A percentile compares a stretch with the other conserved stretches of the same genome.
Evolutionary conservation across 2,113 vertebrate genomes (phyloP).

Genomic region (Ciconia boyciana): DNA sequence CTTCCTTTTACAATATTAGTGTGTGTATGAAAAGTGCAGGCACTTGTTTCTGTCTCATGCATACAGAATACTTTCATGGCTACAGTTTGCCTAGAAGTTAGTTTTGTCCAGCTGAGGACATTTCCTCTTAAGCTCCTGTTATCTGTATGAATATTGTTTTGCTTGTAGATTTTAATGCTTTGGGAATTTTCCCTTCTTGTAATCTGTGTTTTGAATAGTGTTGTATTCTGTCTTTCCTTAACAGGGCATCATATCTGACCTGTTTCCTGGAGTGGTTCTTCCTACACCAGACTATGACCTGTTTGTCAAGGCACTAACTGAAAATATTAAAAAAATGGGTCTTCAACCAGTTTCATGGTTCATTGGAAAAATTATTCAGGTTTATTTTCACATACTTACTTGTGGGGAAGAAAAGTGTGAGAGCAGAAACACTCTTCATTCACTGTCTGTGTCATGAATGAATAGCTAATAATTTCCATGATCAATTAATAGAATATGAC

Average conservation of each 20-base stretch:
- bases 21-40: background rate
- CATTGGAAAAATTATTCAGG: slow-evolving; percentile 93
- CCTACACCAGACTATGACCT: slow-evolving; percentile 87
- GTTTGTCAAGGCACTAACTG: slow-evolving; percentile 79
- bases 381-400: slow-evolving; percentile 35
- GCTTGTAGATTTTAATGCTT: background rate
- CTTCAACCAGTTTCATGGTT: slow-evolving; percentile 93
- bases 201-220: background rate
- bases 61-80: background rate
- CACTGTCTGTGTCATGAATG: background rate
- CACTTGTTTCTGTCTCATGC: background rate
- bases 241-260: slow-evolving; percentile 92
- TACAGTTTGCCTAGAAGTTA: background rate
- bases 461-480: background rate
- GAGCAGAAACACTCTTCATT: background rate
- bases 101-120: background rate
- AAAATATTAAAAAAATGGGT: slow-evolving; percentile 81
- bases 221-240: slow-evolving; percentile 11
- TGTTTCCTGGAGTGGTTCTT: slow-evolving; percentile 89
- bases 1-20: background rate
- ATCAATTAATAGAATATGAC: background rate
- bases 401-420: background rate
- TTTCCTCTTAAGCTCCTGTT: background rate
- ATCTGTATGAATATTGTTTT: background rate
- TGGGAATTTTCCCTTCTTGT: background rate